A percentile compares a stretch with the other conserved stretches of the same genome.
Conservation (phyloP, 2,888 invertebrate genomes). For the Junonia oenone region DNA sequence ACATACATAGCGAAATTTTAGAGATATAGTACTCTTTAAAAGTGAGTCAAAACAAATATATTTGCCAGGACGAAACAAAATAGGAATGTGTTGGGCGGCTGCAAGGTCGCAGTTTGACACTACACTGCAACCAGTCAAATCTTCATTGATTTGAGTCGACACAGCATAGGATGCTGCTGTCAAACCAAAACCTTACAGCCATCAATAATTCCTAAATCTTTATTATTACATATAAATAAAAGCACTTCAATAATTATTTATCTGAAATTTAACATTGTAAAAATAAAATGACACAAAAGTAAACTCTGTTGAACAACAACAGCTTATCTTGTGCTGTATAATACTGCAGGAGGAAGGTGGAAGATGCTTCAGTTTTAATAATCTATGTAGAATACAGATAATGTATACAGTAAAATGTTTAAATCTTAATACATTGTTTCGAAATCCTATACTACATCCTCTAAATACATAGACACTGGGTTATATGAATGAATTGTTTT, state of each 20-base stretch:
- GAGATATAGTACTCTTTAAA: slow-evolving; percentile 48
- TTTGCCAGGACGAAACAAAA: slow-evolving; percentile 56
- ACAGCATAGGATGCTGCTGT: slow-evolving; percentile 72
- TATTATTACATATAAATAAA: slow-evolving; percentile 6
- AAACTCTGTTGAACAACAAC: slow-evolving; percentile 36
- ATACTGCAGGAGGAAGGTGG: slow-evolving; percentile 30
- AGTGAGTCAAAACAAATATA: slow-evolving; percentile 55
- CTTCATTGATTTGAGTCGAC: slow-evolving; percentile 61
- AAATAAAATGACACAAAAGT: slow-evolving; percentile 31
- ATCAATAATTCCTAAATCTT: slow-evolving; percentile 40
- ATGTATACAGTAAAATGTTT: slow-evolving; percentile 36
- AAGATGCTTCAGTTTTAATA: slow-evolving; percentile 18
- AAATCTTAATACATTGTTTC: slow-evolving; percentile 54
- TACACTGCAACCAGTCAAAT: slow-evolving; percentile 70
- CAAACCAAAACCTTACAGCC: slow-evolving; percentile 46
- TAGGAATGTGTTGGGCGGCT: slow-evolving; percentile 47
- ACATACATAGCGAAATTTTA: slow-evolving; percentile 48
- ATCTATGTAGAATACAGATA: slow-evolving; percentile 33
- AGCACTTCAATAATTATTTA: slow-evolving; percentile 1
- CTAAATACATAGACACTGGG: slow-evolving; percentile 54
- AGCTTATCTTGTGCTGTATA: slow-evolving; percentile 41
- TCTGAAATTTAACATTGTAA: slow-evolving; percentile 38
- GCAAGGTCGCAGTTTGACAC: slow-evolving; percentile 48
- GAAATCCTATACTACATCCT: slow-evolving; percentile 61
- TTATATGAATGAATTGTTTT: slow-evolving; percentile 69